Evolutionary conservation across 2,797 vertebrate genomes (phyloP), one percentile per base, ranked within the genome.

Genomic region (Staurois parvus): DNA sequence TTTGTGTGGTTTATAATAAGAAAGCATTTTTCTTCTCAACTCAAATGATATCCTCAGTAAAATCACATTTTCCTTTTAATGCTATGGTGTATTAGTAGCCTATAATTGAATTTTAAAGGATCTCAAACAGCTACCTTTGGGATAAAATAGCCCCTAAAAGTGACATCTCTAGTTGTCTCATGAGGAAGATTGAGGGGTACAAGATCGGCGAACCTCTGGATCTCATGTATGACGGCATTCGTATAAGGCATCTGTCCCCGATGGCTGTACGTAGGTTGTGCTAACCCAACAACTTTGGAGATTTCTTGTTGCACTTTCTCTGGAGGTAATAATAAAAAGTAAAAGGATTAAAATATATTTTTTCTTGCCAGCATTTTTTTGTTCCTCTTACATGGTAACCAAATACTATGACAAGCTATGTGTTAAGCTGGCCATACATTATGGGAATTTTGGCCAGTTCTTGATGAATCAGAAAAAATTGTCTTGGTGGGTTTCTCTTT

Each of bases 271-370:
- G 13, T 28, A 34, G 90, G 89, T 2, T 75, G 87, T 2, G 56
- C 30, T 0, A 83, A 84, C 32, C 87, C 89, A 64, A 92, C 32
- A 37, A 91, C 88, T 70, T 19, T 72, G 37, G 42, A 37, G 15
- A 91, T 91, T 82, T 92, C 83, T 69, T 87, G 62, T 78, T 81
- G 83, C 34, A 90, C 88, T 21, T 88, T 92, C 89, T 88, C 92
- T 93, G 88, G 81, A 70, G 79, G 6, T 80, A 34, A 73, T 72
- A 81, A 72, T 19, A 11, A 52, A n/a, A 37, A 37, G 8, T 30
- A 30, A 24, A 37, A 37, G 6, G 9, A 37, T 34, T n/a, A n/a
- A n/a, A 8, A 37, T 8, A 37, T 37, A n/a, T n/a, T n/a, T n/a
- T n/a, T n/a, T n/a, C n/a, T 37, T 37, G 34, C 2, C 34, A 37